Evolutionary conservation across 2,113 vertebrate genomes (phyloP), one percentile per base, ranked within the genome.

Genomic region (Numida meleagris): DNA sequence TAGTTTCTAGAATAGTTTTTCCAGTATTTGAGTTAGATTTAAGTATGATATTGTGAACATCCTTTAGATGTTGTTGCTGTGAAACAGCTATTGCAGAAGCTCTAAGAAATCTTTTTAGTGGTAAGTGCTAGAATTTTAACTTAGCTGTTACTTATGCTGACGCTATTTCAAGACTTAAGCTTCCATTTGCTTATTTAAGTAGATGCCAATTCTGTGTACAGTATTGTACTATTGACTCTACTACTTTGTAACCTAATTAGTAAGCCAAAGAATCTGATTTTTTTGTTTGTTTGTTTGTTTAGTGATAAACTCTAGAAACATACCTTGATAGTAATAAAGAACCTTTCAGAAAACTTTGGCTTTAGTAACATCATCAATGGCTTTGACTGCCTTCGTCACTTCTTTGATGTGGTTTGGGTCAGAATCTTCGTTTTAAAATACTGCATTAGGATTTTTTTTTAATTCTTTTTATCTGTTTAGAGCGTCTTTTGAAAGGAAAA

Each of bases 41-140:
- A 50, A 33, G 34, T 65, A 38, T 5, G 43, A 12, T 50, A 6
- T 27, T 62, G 4, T 67, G 7, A 20, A 13, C 57, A 29, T 8
- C 2, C 12, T 84, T 45, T 53, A 80, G 20, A 20, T 58, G 48
- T 9, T 38, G 15, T 48, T 42, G n/a, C 17, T 31, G 43, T 77
- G n/a, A 38, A 77, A 38, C 15, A 67, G 4, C 6, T 61, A 23
- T 45, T 68, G 12, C 4, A 88, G 66, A 88, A 86, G 4, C 7
- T 73, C 6, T 12, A 34, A 43, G 14, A 38, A 36, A 57, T 0
- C 5, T 68, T 75, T 71, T 29, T 4, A 23, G 0, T 1, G 13
- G 8, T 23, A 59, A 65, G 10, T 70, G 5, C 17, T 58, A 58
- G n/a, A 66, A 53, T 58, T 87, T 29, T 59, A 45, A 55, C 48